Base-by-base conservation (phyloP, 2,888 invertebrate species). In the Phyllotreta cruciferae region DNA sequence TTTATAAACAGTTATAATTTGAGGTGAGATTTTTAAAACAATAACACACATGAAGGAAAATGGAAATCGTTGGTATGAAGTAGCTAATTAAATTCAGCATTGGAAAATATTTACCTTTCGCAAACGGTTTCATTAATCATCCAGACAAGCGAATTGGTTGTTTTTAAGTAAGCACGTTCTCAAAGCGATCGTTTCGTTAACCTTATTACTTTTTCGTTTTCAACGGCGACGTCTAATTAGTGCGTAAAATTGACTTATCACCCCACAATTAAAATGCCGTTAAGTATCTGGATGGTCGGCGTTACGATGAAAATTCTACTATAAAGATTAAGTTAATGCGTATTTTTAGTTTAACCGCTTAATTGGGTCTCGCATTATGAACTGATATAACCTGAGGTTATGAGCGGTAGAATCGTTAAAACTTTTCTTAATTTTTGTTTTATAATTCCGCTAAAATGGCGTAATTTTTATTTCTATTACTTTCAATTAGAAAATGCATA, bases 231-330 rank as follows among this genome's bases (percentile, higher is more conserved):
- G 38, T 56, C 55, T 54, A 64, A 64, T 64, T 57, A 64, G 41
- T 45, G 52, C 44, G 52, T 64, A 54, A 60, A 60, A 60, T 64
- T 60, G 56, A 64, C 64, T 64, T 60, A 61, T 50, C 60, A 57
- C 47, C 62, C 63, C 41, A 37, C 47, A 41, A 39, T 61, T 53
- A 64, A 64, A 61, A 57, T 39, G 41, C 61, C 64, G 60, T 64
- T 61, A 61, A 42, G 44, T 7, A 39, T 44, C 44, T 10, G n/a
- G 10, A 52, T 4, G 41, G 37, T 60, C 47, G 42, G 14, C 13
- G 49, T 58, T 52, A 52, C 58, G 42, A 14, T 36, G n/a, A 44
- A 60, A 58, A 44, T 11, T n/a, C 42, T 49, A 10, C 24, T 37
- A n/a, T 44, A 14, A 60, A 13, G 52, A 37, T 52, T 52, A 13